These are phyloP conservation scores for Mohoua ochrocephala DNA, from an alignment of 2,113 vertebrate species.

Conservation along the genomic window DNA sequence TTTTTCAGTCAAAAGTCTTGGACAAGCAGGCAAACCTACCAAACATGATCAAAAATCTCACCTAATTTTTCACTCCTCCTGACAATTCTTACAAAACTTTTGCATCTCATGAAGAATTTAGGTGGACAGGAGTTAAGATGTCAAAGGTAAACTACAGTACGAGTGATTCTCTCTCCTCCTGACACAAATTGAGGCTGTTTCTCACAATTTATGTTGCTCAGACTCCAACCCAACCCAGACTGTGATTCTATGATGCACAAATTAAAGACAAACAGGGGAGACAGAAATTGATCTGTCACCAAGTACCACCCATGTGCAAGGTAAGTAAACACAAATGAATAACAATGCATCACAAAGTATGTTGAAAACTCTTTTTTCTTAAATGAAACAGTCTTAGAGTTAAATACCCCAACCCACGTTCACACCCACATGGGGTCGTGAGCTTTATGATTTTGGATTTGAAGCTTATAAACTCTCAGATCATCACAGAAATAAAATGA, in stretches of 20 bases:
- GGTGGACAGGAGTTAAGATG: not conserved
- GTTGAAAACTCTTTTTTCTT: not conserved
- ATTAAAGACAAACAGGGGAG: not conserved
- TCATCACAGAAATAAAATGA: not conserved
- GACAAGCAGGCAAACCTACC: not conserved
- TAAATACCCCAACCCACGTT: not conserved
- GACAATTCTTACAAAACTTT: not conserved
- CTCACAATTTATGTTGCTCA: not conserved
- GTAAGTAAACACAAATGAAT: not conserved
- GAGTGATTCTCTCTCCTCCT: not conserved
- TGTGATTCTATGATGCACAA: not conserved
- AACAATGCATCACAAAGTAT: not conserved
- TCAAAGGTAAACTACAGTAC: not conserved
- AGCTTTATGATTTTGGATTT: not conserved
- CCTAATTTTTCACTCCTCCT: not conserved
- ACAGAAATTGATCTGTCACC: not conserved
- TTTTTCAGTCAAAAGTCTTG: not conserved
- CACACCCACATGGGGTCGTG: rapidly evolving
- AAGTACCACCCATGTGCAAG: not conserved
- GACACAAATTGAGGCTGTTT: not conserved
- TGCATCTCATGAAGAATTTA: not conserved
- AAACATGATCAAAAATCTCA: not conserved
- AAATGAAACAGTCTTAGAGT: not conserved
- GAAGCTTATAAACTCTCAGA: not conserved
- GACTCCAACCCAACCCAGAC: not conserved